phyloP scores from a whole-genome alignment of 2,797 vertebrate species.

The Phoeniculus purpureus region DNA sequence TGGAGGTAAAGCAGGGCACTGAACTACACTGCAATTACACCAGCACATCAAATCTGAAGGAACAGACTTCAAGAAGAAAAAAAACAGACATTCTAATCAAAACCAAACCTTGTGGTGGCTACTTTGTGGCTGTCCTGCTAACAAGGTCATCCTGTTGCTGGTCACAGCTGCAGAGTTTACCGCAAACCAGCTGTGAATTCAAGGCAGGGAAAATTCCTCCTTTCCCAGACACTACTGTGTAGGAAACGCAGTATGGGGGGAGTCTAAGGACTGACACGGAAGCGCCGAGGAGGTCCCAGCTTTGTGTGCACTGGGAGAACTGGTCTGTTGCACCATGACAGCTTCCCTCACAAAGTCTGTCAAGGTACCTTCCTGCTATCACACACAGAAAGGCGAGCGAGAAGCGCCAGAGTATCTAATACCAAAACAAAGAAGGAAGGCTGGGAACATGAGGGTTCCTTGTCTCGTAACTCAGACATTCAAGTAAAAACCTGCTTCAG shows the following conservation, averaged over 20 bases:
- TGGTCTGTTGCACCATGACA: rapidly evolving
- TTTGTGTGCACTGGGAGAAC: background rate
- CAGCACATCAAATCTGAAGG: constrained; percentile 52
- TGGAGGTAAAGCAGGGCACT: constrained; percentile 32
- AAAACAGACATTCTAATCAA: constrained; percentile 67
- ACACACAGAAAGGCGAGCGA: background rate
- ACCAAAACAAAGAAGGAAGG: constrained; percentile 45
- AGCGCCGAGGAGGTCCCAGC: background rate
- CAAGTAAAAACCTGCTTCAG: constrained; percentile 26
- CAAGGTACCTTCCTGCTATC: background rate
- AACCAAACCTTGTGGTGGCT: constrained; percentile 61
- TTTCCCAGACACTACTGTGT: background rate
- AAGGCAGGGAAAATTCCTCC: constrained; percentile 9
- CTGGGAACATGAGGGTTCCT: background rate
- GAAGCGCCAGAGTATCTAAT: constrained; percentile 16
- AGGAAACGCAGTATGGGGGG: no score
- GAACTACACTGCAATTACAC: constrained; percentile 56
- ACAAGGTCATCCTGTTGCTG: constrained; percentile 45
- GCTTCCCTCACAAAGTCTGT: background rate
- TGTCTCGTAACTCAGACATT: background rate
- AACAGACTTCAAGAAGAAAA: constrained; percentile 60
- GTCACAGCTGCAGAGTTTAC: constrained; percentile 51
- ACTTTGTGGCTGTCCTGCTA: constrained; percentile 55
- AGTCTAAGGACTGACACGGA: background rate
- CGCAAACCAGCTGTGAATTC: constrained; percentile 48